Conservation (phyloP, 2,797 vertebrate genomes). For the Myotis findleyi region DNA sequence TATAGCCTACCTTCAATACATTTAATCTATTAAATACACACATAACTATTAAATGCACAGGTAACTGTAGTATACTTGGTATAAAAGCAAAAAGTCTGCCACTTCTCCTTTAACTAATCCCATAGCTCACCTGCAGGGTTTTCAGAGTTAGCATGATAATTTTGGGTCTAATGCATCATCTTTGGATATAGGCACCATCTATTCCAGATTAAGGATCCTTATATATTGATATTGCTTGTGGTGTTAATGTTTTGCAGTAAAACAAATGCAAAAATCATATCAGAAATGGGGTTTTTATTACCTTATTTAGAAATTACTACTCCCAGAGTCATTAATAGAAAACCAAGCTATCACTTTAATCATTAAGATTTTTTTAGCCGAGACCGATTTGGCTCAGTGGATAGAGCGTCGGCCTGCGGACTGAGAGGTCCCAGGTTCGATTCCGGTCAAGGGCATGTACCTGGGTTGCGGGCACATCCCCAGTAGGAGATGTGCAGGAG, state of each 20-base stretch:
- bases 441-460: too few relatives aligned
- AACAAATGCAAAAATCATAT: conserved; percentile 51
- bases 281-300: conserved; percentile 12
- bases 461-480: too few relatives aligned
- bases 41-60: neutral
- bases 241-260: neutral
- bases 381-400: too few relatives aligned
- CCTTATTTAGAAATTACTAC: neutral
- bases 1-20: neutral
- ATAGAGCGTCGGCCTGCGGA: too few relatives aligned
- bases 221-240: neutral
- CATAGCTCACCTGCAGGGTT: neutral
- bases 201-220: neutral
- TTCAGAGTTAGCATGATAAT: neutral
- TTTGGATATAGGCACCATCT: neutral
- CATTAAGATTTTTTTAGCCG: neutral
- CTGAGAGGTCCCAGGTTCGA: too few relatives aligned
- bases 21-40: neutral
- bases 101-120: neutral
- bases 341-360: conserved; percentile 6
- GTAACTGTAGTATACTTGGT: neutral
- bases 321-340: conserved; percentile 8
- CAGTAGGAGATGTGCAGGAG: too few relatives aligned
- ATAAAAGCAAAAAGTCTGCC: neutral
- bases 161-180: neutral